Base-by-base conservation (phyloP, 2,113 vertebrate genomes). In the Lucifuga dentata region DNA sequence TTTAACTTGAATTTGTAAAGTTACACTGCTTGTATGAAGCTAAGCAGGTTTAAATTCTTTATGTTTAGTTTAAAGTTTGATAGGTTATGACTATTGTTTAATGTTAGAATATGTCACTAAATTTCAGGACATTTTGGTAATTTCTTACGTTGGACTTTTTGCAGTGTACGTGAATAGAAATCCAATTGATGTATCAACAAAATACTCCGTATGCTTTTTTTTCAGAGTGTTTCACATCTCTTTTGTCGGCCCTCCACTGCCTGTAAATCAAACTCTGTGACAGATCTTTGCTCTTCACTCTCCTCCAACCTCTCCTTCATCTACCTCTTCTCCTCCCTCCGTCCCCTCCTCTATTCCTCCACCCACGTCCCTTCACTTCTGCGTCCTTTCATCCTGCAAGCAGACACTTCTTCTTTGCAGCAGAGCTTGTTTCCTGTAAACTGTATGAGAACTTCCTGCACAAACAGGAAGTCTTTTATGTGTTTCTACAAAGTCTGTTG, bases 401-500 rank as follows among this genome's bases (percentile, higher is more conserved):
- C 55, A 51, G 44, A 32, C 73, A 29, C 26, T 29, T 53, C 62
- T 59, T 61, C n/a, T 17, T 43, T 59, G 33, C 50, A 35, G 48
- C 16, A 32, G 63, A 49, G 43, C 11, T 15, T 13, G 21, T 49
- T 50, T 80, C 52, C 72, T 68, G 62, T 68, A 35, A 13, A 44
- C 36, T 45, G 51, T 15, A 26, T 15, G 45, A 44, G 24, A 50
- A 19, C 17, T 11, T 73, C 29, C 36, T 43, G 1, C 21, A 17
- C 24, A 56, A 68, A 46, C 69, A 80, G 76, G 66, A 83, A 83
- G 48, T 36, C 35, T 67, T 73, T 59, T n/a, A 40, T 84, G 60
- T 58, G n/a, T 44, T 12, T 56, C 67, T 44, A 13, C 21, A 11
- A 23, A 46, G 33, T 33, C 36, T 73, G 45, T 63, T 1, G 16